A percentile compares a stretch with the other conserved stretches of the same genome.
Conservation (phyloP, 2,113 vertebrate species). For the Indicator indicator region DNA sequence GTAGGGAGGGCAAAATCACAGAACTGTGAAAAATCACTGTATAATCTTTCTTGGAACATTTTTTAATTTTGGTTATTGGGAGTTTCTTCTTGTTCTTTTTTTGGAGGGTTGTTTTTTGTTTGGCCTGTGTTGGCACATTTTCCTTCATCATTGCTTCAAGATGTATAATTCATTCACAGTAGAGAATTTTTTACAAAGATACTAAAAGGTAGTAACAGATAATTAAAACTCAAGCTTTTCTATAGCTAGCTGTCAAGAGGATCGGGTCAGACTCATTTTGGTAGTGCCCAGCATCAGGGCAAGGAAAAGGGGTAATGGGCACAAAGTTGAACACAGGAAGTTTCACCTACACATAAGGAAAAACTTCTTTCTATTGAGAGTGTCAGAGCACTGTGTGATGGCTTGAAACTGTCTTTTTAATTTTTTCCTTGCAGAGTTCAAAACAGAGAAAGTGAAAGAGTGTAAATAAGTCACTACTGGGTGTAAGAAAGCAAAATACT, state of each 20-base stretch:
- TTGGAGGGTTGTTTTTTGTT: background rate
- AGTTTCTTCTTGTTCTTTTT: background rate
- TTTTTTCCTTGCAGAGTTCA: too few relatives aligned
- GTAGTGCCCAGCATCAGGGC: too few relatives aligned
- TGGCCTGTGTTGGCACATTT: background rate
- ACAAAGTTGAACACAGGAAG: too few relatives aligned
- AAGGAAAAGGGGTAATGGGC: too few relatives aligned
- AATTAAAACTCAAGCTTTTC: background rate
- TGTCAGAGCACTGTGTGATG: too few relatives aligned
- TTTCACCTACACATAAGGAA: too few relatives aligned
- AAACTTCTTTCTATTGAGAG: too few relatives aligned
- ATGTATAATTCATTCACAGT: background rate
- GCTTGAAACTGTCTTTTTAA: too few relatives aligned
- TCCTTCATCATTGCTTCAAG: background rate
- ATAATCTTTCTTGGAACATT: background rate
- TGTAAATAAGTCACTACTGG: too few relatives aligned
- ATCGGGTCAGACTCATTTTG: too few relatives aligned
- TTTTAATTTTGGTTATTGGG: background rate
- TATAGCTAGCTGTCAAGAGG: background rate
- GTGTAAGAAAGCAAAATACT: too few relatives aligned
- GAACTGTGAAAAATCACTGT: background rate
- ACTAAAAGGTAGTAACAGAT: background rate
- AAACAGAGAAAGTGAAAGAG: too few relatives aligned
- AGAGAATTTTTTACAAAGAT: background rate
- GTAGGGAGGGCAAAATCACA: background rate